These are phyloP conservation scores for Oophaga pumilio DNA, from an alignment of 2,113 vertebrate species.

Conservation along the genomic window DNA sequence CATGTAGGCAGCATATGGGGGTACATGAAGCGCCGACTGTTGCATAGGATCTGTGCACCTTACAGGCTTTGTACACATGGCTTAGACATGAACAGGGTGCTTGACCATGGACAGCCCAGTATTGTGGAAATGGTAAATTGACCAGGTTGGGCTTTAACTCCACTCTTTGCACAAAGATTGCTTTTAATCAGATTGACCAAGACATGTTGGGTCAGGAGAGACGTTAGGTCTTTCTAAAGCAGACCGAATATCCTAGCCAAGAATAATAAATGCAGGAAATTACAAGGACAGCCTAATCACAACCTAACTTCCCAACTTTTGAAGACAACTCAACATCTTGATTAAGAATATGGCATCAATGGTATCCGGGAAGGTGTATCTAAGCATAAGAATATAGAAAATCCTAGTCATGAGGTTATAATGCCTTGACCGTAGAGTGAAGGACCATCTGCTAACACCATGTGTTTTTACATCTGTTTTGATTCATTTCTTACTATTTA, in stretches of 20 bases:
- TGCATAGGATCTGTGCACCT: no score
- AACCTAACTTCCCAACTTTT: neutral
- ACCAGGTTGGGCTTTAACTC: neutral
- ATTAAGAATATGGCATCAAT: neutral
- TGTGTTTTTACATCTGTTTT: no score
- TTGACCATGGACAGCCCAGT: neutral
- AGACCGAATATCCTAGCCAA: neutral
- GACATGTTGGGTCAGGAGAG: neutral
- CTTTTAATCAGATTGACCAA: neutral
- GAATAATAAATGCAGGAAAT: neutral
- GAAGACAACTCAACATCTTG: neutral
- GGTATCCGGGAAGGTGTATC: no score
- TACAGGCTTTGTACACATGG: neutral
- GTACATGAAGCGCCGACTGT: no score
- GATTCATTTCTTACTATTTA: no score
- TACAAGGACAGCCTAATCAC: neutral
- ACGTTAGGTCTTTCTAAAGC: neutral
- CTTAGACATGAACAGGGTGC: no score
- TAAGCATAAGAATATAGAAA: no score
- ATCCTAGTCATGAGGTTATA: neutral
- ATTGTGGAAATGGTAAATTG: neutral
- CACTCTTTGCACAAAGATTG: neutral
- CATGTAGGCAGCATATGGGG: no score
- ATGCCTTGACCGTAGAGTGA: neutral
- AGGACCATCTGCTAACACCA: no score